These are phyloP conservation scores for Neosilurus hyrtlii DNA, from an alignment of 2,797 vertebrate genomes.

Conservation along the genomic window DNA sequence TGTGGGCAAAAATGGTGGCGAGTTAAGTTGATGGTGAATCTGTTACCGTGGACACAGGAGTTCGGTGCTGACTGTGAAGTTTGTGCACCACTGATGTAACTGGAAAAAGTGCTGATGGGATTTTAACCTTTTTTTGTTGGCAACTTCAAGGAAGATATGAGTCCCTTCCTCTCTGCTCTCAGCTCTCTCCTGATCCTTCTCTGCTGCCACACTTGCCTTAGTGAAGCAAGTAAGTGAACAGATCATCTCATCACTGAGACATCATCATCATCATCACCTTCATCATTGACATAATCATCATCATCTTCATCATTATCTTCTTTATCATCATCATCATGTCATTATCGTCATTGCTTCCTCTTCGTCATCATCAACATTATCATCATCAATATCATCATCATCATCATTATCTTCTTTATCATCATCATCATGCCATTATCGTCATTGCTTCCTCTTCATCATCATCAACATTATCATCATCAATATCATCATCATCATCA, in stretches of 20 bases:
- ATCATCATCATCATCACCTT: too few relatives aligned
- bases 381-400: too few relatives aligned
- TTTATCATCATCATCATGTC: too few relatives aligned
- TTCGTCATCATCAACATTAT: too few relatives aligned
- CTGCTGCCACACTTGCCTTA: slow-evolving; percentile 46
- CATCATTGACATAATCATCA: too few relatives aligned
- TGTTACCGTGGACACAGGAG: background rate
- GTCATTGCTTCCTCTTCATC: too few relatives aligned
- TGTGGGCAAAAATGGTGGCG: slow-evolving; percentile 21
- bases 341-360: too few relatives aligned
- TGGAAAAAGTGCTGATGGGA: background rate
- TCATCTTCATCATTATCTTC: too few relatives aligned
- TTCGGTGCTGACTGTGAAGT: slow-evolving; percentile 10
- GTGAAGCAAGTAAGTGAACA: slow-evolving; percentile 54
- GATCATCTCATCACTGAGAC: background rate
- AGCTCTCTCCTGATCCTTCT: slow-evolving; percentile 39
- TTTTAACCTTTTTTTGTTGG: slow-evolving; percentile 30
- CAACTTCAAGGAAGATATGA: slow-evolving; percentile 50
- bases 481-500: too few relatives aligned
- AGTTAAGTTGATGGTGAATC: slow-evolving; percentile 6
- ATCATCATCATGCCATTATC: too few relatives aligned
- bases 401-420: too few relatives aligned
- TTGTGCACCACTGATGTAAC: background rate
- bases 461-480: too few relatives aligned
- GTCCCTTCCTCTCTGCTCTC: slow-evolving; percentile 33